Evolutionary conservation across 2,797 vertebrate genomes (phyloP).

Genomic region (Gallinago stenura): DNA sequence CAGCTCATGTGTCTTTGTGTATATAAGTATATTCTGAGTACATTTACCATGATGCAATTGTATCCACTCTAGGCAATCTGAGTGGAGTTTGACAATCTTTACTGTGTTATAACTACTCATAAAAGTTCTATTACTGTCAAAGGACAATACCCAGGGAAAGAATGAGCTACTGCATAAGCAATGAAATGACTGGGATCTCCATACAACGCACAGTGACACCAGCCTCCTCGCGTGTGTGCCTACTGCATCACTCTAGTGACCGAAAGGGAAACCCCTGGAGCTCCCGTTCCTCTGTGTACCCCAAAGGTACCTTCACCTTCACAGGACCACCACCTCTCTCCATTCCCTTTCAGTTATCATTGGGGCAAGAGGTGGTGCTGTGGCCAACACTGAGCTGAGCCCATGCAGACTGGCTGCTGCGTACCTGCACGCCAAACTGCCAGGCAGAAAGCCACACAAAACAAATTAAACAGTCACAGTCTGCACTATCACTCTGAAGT

Average conservation of each 20-base stretch:
- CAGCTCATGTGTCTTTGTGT: not conserved
- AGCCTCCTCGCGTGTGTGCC: not conserved
- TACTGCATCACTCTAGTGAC: not conserved
- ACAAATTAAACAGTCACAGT: not conserved
- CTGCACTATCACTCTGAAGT: not conserved
- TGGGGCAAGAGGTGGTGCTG: rapidly evolving
- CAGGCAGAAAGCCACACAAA: not conserved
- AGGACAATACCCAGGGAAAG: not conserved
- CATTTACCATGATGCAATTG: not conserved
- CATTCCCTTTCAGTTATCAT: not conserved
- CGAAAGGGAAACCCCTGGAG: not conserved
- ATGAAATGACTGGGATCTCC: not conserved
- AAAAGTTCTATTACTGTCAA: not conserved
- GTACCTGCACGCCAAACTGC: rapidly evolving
- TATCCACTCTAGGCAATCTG: not conserved
- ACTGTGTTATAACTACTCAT: not conserved
- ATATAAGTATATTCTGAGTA: not conserved
- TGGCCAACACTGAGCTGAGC: rapidly evolving
- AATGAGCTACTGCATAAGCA: not conserved
- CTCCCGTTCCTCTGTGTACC: not conserved
- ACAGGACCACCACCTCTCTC: not conserved
- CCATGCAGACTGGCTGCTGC: not conserved
- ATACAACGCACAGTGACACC: not conserved
- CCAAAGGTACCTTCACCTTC: not conserved
- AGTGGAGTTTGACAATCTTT: not conserved